phyloP scores from a whole-genome alignment of 2,797 vertebrate genomes.

The Staurois parvus region DNA sequence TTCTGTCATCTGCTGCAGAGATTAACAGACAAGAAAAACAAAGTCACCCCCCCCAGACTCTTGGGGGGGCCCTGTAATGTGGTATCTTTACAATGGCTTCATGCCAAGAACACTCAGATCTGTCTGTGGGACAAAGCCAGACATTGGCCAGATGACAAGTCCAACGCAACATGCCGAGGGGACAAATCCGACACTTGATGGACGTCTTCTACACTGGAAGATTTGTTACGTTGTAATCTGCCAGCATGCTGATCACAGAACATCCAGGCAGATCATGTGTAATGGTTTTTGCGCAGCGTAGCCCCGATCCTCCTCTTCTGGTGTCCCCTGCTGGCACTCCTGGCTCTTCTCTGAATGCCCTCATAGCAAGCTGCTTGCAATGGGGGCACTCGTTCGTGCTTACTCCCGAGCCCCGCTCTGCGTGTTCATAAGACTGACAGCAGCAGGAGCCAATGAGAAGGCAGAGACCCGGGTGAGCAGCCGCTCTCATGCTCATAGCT shows the following conservation, averaged over 20 bases:
- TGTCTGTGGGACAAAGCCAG: conserved; percentile 13
- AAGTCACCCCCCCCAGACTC: neutral
- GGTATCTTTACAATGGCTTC: conserved; percentile 18
- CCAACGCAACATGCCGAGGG: neutral
- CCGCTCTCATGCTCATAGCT: too few species aligned
- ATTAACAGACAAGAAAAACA: conserved; percentile 29
- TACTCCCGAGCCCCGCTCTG: too few species aligned
- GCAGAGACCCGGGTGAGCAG: too few species aligned
- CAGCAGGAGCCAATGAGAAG: too few species aligned
- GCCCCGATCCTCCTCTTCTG: too few species aligned
- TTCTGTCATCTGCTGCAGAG: conserved; percentile 12
- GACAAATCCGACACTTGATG: neutral
- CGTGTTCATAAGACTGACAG: too few species aligned
- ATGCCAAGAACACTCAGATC: conserved; percentile 26
- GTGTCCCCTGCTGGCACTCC: too few species aligned
- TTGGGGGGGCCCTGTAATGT: neutral
- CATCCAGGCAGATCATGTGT: neutral
- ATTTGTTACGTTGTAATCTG: neutral
- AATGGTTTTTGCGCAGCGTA: too few species aligned
- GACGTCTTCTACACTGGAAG: neutral
- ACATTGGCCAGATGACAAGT: conserved; percentile 11
- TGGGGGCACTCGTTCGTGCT: too few species aligned
- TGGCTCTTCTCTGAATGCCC: too few species aligned
- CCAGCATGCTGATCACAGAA: too few species aligned
- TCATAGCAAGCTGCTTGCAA: too few species aligned